These are phyloP conservation scores for Netelia inedita DNA, from an alignment of 2,888 invertebrate genomes.

Conservation along the genomic window DNA sequence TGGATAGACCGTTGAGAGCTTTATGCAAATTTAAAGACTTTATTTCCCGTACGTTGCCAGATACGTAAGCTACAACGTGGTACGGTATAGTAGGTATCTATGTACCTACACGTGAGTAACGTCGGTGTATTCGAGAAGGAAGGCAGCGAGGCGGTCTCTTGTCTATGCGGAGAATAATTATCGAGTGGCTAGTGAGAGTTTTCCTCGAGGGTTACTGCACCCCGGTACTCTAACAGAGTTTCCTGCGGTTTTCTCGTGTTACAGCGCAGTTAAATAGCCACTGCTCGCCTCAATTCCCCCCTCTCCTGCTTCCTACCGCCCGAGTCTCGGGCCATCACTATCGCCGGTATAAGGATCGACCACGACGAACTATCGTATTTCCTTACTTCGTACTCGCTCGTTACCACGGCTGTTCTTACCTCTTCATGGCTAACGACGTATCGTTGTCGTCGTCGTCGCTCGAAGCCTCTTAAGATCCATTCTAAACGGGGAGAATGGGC, in stretches of 20 bases:
- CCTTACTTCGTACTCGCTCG: constrained; percentile 52
- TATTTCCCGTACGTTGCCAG: not conserved
- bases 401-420: constrained; percentile 37
- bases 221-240: constrained; percentile 68
- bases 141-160: not conserved
- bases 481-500: constrained; percentile 25
- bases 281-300: not conserved
- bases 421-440: constrained; percentile 16
- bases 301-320: not conserved
- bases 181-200: constrained; percentile 54
- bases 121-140: not conserved
- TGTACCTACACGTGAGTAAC: not conserved
- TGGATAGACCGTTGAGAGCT: not conserved
- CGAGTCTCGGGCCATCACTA: constrained; percentile 19
- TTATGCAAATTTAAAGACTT: constrained; percentile 21
- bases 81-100: not conserved
- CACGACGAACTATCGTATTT: constrained; percentile 52
- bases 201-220: constrained; percentile 50
- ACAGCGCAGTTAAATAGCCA: constrained; percentile 75
- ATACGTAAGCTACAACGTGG: not conserved
- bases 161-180: constrained; percentile 57
- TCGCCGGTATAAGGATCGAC: constrained; percentile 23
- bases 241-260: constrained; percentile 79
- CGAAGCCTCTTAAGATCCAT: constrained; percentile 28
- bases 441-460: constrained; percentile 1